Conservation (phyloP, 2,888 invertebrate genomes). For the Agrochola circellaris region DNA sequence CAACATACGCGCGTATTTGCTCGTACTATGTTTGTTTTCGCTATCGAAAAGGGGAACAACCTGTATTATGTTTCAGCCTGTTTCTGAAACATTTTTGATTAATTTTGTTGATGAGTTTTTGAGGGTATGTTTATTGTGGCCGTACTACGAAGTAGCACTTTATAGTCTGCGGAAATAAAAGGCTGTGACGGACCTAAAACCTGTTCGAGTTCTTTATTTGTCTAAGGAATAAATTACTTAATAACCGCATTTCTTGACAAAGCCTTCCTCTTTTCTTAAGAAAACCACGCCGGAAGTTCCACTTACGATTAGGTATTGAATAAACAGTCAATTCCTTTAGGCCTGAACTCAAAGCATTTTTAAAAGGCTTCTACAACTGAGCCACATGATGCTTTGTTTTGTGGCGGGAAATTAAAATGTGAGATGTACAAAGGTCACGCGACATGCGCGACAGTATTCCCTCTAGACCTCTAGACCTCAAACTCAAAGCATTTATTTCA, state of each 20-base stretch:
- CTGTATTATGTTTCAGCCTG: conserved; percentile 28
- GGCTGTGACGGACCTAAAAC: no score
- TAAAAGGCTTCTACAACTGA: neutral
- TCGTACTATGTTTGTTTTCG: conserved; percentile 37
- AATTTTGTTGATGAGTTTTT: conserved; percentile 24
- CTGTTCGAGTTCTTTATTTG: neutral
- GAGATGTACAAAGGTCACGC: conserved; percentile 1
- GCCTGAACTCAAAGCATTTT: no score
- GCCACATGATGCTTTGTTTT: neutral
- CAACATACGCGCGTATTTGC: conserved; percentile 27
- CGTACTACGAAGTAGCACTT: neutral
- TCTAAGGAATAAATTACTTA: neutral
- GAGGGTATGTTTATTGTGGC: conserved; percentile 24
- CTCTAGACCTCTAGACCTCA: no score
- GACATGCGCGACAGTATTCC: no score
- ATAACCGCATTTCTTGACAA: neutral
- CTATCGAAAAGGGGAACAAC: conserved; percentile 27
- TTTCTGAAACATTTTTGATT: conserved; percentile 38
- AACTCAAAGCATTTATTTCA: no score
- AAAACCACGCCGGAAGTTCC: neutral
- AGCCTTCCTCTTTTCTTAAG: no score
- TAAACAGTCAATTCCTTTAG: neutral
- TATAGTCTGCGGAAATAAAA: neutral
- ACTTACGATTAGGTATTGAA: neutral
- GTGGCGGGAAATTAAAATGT: neutral